phyloP scores from a whole-genome alignment of 2,797 vertebrate genomes.

The Chiroxiphia lanceolata region DNA sequence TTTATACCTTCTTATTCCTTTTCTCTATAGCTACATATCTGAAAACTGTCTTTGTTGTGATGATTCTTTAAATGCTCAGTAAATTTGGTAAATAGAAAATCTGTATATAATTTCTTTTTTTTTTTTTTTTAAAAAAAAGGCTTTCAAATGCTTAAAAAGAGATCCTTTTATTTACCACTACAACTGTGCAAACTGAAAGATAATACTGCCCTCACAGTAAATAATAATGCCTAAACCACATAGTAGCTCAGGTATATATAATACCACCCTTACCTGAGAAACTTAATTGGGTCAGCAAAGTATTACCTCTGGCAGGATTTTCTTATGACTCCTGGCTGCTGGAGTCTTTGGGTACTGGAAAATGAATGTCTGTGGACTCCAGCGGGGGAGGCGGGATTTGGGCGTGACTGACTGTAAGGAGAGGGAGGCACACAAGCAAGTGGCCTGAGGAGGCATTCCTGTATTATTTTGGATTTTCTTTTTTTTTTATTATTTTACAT shows the following conservation, averaged over 20 bases:
- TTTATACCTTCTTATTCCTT: neutral
- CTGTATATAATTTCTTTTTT: neutral
- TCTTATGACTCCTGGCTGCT: neutral
- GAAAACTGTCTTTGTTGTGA: neutral
- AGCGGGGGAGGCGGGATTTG: accelerated
- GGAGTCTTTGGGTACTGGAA: neutral
- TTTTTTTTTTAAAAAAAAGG: neutral
- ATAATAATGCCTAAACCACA: neutral
- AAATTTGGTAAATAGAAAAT: neutral
- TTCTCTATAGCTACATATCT: neutral
- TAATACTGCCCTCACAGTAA: neutral
- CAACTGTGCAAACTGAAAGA: neutral
- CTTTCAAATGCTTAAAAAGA: neutral
- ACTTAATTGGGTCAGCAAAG: neutral
- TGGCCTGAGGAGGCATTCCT: neutral
- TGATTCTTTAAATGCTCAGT: neutral
- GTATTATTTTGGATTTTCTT: neutral
- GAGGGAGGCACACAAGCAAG: neutral
- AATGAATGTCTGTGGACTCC: neutral
- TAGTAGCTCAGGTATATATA: neutral
- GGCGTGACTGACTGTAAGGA: neutral
- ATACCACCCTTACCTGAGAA: neutral
- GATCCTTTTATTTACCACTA: neutral
- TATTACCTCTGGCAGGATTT: neutral
- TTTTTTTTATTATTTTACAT: neutral